Conservation (phyloP, 2,888 invertebrate species). For the Coenonympha glycerion region DNA sequence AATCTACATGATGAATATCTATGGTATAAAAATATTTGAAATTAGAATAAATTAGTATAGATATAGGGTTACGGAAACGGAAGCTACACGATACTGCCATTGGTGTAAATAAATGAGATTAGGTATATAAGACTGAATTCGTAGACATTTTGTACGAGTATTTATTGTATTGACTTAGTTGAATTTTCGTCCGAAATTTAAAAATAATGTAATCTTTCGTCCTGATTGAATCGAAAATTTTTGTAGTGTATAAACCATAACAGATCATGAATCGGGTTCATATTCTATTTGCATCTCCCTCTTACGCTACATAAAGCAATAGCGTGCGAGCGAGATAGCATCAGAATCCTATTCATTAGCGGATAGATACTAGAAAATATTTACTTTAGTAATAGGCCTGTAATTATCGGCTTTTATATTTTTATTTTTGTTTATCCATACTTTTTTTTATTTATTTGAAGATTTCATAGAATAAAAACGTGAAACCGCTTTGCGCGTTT, state of each 20-base stretch:
- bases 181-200: constrained; percentile 48
- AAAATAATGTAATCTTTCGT: constrained; percentile 53
- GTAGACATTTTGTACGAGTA: constrained; percentile 44
- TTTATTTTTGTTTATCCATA: too few species aligned
- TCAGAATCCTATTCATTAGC: too few species aligned
- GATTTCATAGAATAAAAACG: not conserved
- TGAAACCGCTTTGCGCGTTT: not conserved
- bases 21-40: not conserved
- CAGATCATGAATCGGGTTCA: too few species aligned
- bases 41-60: constrained; percentile 9
- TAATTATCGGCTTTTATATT: constrained; percentile 11
- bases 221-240: constrained; percentile 56
- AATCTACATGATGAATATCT: not conserved
- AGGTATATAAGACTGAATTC: constrained; percentile 34
- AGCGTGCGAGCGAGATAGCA: too few species aligned
- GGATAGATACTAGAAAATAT: too few species aligned
- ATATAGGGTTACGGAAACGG: constrained; percentile 31
- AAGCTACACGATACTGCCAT: constrained; percentile 71
- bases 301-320: too few species aligned
- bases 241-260: constrained; percentile 12
- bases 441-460: not conserved
- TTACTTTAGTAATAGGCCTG: constrained; percentile 9
- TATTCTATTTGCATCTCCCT: too few species aligned
- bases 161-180: constrained; percentile 24
- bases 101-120: constrained; percentile 51